Conservation (phyloP, 2,888 invertebrate genomes). For the Philonicus albiceps region DNA sequence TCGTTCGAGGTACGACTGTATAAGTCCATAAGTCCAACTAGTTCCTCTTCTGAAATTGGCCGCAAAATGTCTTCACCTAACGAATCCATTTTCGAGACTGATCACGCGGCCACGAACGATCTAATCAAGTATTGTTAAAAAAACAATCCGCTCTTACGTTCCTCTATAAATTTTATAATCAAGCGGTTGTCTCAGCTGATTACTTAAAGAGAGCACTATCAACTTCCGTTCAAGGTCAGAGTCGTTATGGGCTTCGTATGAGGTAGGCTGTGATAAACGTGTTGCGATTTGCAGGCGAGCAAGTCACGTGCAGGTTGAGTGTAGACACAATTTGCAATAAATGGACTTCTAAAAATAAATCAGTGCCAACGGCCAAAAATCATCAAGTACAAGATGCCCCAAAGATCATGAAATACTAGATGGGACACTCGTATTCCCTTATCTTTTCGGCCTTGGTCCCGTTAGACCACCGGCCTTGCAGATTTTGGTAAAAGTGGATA, state of each 20-base stretch:
- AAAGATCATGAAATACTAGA: no score
- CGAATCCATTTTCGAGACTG: neutral
- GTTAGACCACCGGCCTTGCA: no score
- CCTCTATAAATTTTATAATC: neutral
- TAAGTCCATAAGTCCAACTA: slow-evolving; percentile 51
- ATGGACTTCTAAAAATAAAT: neutral
- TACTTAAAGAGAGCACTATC: neutral
- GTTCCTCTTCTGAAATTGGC: slow-evolving; percentile 53
- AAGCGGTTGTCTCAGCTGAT: neutral
- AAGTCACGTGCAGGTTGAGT: neutral
- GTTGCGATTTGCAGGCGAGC: neutral
- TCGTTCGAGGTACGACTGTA: slow-evolving; percentile 53
- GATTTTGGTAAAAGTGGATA: no score
- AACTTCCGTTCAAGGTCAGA: neutral
- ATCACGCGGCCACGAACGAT: neutral
- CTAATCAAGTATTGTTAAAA: neutral
- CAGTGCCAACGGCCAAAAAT: neutral
- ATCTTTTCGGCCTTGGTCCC: no score
- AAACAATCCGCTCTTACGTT: neutral
- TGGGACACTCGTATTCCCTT: no score
- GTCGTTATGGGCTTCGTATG: neutral
- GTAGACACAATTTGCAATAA: neutral
- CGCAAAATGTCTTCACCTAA: slow-evolving; percentile 54
- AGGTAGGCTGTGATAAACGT: neutral
- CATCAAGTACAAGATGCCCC: no score